Base-by-base conservation (phyloP, 2,888 invertebrate genomes). In the Tachina grossa region DNA sequence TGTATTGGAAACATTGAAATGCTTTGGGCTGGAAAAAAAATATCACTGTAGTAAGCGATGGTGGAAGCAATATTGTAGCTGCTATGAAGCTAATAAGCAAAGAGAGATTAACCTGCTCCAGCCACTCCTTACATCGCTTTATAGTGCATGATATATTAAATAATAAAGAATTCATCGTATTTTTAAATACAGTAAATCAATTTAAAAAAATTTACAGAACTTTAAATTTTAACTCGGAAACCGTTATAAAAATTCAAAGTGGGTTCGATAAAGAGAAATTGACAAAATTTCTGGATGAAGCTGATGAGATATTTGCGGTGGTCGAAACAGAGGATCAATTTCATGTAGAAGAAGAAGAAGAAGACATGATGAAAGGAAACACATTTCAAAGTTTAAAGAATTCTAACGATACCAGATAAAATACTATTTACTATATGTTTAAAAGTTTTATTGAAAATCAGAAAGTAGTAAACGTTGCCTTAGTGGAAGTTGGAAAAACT, bases 401-500 rank as follows among this genome's bases (percentile, higher is more conserved):
- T 22, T 55, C 55, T 3, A 55, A 19, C 19, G 55, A 55, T 55
- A 55, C 55, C 16, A 55, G 55, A 55, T 61, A 61, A 61, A 74
- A 61, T 22, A 74, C 61, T 1, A 49, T 31, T 31, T 31, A 31
- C 6, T 31, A 31, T 6, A 74, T 74, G 74, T 63, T 63, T 2
- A 57, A 16, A 31, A 31, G 31, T 31, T 31, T 31, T 31, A 31
- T 31, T 11, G 51, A 19, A 49, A 63, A 74, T 13, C n/a, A 61
- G 49, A 74, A 61, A 74, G 61, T 74, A 4, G 61, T 74, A 4
- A 74, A 61, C 11, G 51, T 74, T 41, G 61, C 63, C 1, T 16
- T 74, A 5, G 41, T 41, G 1, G 63, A 74, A 43, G n/a, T 74
- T 41, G 22, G 39, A 10, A 63, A 53, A 74, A 41, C 74, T 1